These are phyloP conservation scores for Loris lydekkerianus DNA, from an alignment of 2,797 vertebrate genomes.

Conservation along the genomic window DNA sequence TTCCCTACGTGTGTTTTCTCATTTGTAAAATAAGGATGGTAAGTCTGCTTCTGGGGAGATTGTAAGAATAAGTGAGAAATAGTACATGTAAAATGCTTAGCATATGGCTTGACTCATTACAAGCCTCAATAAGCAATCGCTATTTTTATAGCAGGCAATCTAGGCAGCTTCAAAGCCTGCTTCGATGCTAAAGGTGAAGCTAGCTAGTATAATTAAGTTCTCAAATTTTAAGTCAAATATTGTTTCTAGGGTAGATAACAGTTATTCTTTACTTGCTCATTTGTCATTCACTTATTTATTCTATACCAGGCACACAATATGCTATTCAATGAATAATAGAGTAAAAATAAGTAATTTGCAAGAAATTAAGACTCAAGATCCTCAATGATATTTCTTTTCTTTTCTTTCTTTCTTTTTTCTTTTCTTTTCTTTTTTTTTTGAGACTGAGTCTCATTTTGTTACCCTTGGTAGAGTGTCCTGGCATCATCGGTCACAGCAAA, in stretches of 20 bases:
- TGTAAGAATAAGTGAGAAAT: conserved; percentile 50
- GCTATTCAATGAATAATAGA: background rate
- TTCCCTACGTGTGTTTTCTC: conserved; percentile 23
- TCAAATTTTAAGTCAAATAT: conserved; percentile 58
- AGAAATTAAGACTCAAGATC: background rate
- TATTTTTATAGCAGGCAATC: conserved; percentile 23
- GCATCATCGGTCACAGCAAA: too few species aligned
- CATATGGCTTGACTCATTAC: background rate
- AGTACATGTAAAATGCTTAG: conserved; percentile 1
- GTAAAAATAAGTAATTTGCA: background rate
- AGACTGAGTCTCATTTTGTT: too few species aligned
- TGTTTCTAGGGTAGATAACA: conserved; percentile 39
- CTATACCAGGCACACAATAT: background rate
- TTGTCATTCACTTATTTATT: conserved; percentile 16
- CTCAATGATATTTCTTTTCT: background rate
- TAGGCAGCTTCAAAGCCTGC: conserved; percentile 32
- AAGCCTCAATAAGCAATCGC: conserved; percentile 31
- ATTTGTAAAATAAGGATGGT: conserved; percentile 7
- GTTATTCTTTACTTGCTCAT: conserved; percentile 21
- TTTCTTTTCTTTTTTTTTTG: too few species aligned
- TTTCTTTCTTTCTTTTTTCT: too few species aligned
- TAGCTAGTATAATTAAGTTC: background rate
- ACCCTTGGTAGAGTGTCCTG: too few species aligned
- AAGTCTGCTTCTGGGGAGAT: background rate
- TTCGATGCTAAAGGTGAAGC: conserved; percentile 35